Base-by-base conservation (phyloP, 1,140 invertebrate genomes). In the Megalonaias nervosa region DNA sequence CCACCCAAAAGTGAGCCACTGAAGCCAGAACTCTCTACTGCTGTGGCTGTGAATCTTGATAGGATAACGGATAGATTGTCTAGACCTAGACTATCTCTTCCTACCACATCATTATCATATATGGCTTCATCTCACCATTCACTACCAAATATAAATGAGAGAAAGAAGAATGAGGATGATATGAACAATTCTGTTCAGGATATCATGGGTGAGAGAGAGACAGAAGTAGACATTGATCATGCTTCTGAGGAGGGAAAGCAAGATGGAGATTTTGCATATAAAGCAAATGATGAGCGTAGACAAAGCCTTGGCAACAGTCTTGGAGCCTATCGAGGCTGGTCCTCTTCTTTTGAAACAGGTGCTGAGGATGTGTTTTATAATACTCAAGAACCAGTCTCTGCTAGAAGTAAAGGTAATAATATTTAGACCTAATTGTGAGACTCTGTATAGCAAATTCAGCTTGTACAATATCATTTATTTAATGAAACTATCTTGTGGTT, bases 311-410 rank as follows among this genome's bases (percentile, higher is more conserved):
- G 94, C 12, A 95, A 95, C 89, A 95, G 94, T 58, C 84, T 95
- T 90, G 92, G 56, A 92, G 93, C 88, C 91, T 91, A 17, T 87
- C 91, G 91, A 15, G 93, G 94, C 3, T 95, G 94, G 95, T 95
- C 94, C 0, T 93, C 92, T 0, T 81, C 84, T 3, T 83, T 88
- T 76, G 80, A 84, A 16, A 67, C 74, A 26, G 81, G 81, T 55
- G 56, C 57, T 26, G 61, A 56, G n/a, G 81, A 83, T 65, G 64
- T 31, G 0, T 31, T 81, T 9, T 56, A 81, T 61, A 61, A 48
- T 48, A 11, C 38, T 48, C 38, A 48, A 48, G 38, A 48, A 48
- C 38, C 38, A 9, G 38, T 48, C 38, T 48, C 38, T 48, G 4
- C 38, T 48, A 48, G 38, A 48, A 48, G 38, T 48, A 48, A 48